Conservation (phyloP, 2,797 vertebrate species). For the Sebastiscus albofasciatus region DNA sequence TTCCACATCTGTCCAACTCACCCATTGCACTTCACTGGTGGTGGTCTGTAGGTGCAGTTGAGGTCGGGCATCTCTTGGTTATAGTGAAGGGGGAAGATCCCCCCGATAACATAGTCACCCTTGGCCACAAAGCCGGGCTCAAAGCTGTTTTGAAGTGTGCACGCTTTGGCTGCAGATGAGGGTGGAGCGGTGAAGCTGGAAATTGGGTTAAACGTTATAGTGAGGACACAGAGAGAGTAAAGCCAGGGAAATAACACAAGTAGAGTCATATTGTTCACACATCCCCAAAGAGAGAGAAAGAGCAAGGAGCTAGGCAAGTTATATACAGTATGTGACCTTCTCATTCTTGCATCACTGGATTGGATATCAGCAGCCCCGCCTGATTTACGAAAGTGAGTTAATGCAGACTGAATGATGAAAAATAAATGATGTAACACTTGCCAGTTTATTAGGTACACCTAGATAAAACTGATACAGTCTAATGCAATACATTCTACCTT, state of each 20-base stretch:
- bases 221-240: slow-evolving; percentile 24
- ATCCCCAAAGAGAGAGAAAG: not conserved
- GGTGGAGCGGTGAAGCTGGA: not conserved
- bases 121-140: slow-evolving; percentile 69
- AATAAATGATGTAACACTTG: not conserved
- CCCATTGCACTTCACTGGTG: slow-evolving; percentile 77
- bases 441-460: not conserved
- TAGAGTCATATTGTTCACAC: slow-evolving; percentile 61
- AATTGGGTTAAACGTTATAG: not conserved
- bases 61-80: slow-evolving; percentile 81
- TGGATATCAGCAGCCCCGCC: slow-evolving; percentile 31
- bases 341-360: slow-evolving; percentile 27
- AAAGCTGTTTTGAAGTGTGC: slow-evolving; percentile 74
- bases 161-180: slow-evolving; percentile 32
- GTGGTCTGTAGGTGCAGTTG: slow-evolving; percentile 75
- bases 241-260: slow-evolving; percentile 44
- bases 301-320: slow-evolving; percentile 13
- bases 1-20: slow-evolving; percentile 47
- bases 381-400: slow-evolving; percentile 5
- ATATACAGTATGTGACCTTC: slow-evolving; percentile 42
- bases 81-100: slow-evolving; percentile 83
- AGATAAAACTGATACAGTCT: not conserved
- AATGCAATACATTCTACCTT: not conserved
- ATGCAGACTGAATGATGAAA: not conserved
- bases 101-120: slow-evolving; percentile 80